phyloP scores from a whole-genome alignment of 2,113 vertebrate species.

The Eonycteris spelaea region DNA sequence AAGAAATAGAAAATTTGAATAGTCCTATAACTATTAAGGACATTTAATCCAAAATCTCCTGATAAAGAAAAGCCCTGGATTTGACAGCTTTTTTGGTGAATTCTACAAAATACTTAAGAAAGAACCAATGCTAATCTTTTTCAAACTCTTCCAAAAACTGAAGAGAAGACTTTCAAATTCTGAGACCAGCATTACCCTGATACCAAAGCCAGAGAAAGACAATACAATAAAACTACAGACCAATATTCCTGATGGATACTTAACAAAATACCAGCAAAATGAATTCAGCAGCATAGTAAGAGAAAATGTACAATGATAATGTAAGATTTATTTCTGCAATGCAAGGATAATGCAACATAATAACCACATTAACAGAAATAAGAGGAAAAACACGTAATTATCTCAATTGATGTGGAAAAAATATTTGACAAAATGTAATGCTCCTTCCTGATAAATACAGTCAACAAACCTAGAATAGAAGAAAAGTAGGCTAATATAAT shows the following conservation, averaged over 20 bases:
- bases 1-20: not conserved
- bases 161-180: not conserved
- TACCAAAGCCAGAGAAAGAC: not conserved
- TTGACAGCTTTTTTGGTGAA: not conserved
- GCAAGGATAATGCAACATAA: not conserved
- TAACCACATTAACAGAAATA: not conserved
- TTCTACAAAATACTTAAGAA: not conserved
- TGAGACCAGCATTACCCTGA: not conserved
- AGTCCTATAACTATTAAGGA: not conserved
- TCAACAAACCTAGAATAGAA: not conserved
- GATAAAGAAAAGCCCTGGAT: not conserved
- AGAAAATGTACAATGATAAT: not conserved
- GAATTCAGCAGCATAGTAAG: no score
- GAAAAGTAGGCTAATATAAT: not conserved
- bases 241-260: not conserved
- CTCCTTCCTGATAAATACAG: not conserved
- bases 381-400: not conserved
- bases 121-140: not conserved
- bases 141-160: not conserved
- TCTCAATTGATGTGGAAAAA: not conserved
- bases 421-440: not conserved
- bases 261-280: no score
- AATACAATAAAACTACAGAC: not conserved
- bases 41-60: not conserved
- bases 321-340: not conserved